Evolutionary conservation across 2,113 vertebrate genomes (phyloP).

Genomic region (Meles meles): DNA sequence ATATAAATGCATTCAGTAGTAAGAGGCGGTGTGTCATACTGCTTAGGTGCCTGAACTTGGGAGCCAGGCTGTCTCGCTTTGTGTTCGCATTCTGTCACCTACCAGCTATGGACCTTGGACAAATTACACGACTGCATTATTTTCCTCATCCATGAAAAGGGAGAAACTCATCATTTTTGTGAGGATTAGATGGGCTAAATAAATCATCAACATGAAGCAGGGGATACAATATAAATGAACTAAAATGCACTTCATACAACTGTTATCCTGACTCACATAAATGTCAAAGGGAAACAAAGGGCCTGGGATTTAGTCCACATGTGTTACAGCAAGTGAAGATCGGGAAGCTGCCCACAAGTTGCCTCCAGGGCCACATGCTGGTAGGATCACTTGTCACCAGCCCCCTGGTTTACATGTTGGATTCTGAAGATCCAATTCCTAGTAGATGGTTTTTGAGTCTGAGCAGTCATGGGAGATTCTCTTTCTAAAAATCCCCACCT

Average conservation of each 20-base stretch:
- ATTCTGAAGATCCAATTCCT: background rate
- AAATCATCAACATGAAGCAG: background rate
- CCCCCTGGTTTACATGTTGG: rapidly evolving
- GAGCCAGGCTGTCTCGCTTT: background rate
- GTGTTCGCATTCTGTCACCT: background rate
- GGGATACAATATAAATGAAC: background rate
- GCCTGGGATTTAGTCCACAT: background rate
- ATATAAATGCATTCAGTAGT: background rate
- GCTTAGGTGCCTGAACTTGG: background rate
- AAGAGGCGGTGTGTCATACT: background rate
- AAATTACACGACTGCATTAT: background rate
- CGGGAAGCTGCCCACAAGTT: background rate
- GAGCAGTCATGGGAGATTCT: background rate
- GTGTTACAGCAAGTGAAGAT: background rate
- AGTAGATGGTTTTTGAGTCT: background rate
- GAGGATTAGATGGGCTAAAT: background rate
- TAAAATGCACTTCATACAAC: background rate
- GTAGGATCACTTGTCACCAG: background rate
- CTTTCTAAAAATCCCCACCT: background rate
- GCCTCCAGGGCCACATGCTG: background rate
- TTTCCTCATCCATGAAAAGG: background rate
- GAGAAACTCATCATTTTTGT: background rate
- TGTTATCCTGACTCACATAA: background rate
- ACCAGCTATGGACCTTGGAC: background rate
- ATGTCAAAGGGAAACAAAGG: background rate